Evolutionary conservation across 2,797 vertebrate genomes (phyloP).

Genomic region (Phrynocephalus forsythii): DNA sequence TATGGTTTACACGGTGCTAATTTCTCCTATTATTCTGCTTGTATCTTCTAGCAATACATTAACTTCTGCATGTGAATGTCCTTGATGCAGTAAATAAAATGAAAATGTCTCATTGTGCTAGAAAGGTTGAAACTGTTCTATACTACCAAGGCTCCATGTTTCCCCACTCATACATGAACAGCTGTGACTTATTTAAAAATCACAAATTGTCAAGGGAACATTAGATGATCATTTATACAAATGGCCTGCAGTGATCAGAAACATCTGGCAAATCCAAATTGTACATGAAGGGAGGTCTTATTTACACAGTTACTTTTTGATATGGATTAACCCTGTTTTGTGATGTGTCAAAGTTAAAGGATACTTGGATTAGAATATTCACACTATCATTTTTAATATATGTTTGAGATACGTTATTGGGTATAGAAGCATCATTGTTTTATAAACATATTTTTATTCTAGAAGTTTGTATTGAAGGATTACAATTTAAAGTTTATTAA

Average conservation of each 20-base stretch:
- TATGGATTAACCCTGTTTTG: not conserved
- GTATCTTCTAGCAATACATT: conserved; percentile 3
- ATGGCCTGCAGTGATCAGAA: not conserved
- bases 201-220: not conserved
- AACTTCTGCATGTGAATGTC: not conserved
- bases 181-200: not conserved
- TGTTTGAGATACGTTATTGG: not conserved
- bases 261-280: not conserved
- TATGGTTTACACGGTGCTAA: not conserved
- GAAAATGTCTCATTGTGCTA: not conserved
- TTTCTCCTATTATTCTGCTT: conserved; percentile 24
- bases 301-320: not conserved
- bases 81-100: conserved; percentile 32
- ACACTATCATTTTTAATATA: not conserved
- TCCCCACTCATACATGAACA: not conserved
- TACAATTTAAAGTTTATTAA: not conserved
- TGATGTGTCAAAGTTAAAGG: not conserved
- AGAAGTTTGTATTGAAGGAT: not conserved
- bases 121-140: conserved; percentile 5
- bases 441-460: not conserved
- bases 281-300: not conserved
- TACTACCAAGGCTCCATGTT: not conserved
- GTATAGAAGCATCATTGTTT: not conserved
- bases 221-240: not conserved
- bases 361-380: not conserved